Evolutionary conservation across 1,140 invertebrate genomes (phyloP), one percentile per base, ranked within the genome.

Genomic region (Saccostrea glomerata): DNA sequence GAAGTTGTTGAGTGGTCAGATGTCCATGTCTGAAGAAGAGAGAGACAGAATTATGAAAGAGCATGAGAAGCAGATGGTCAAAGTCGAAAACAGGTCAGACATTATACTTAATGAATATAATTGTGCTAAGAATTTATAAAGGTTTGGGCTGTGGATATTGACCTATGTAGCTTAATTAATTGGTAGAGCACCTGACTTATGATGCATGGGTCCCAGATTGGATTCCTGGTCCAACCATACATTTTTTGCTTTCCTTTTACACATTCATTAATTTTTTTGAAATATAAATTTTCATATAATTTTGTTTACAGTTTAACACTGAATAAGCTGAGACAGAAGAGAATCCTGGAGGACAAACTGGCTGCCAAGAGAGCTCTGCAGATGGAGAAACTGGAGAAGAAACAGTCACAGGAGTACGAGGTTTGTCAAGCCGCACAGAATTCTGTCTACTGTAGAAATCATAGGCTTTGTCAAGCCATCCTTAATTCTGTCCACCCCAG

Each of bases 61-160:
- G 84, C 94, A 95, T 89, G 94, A 95, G 88, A 93, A 94, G 91
- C 92, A 95, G 56, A 94, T 95, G 94, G 93, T 94, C 40, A 92
- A 93, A 77, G 86, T 94, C 23, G 94, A 95, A 89, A 95, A 95
- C 90, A 94, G 92, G 94, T 94, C 73, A 86, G 83, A 40, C 60
- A 20, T 15, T 11, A n/a, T n/a, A n/a, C n/a, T n/a, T n/a, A n/a
- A n/a, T n/a, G n/a, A n/a, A n/a, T n/a, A n/a, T n/a, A n/a, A n/a
- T n/a, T n/a, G n/a, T n/a, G n/a, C n/a, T n/a, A n/a, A n/a, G n/a
- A n/a, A n/a, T n/a, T n/a, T n/a, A n/a, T n/a, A n/a, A n/a, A n/a
- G n/a, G n/a, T n/a, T n/a, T n/a, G n/a, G n/a, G n/a, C n/a, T n/a
- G n/a, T n/a, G n/a, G n/a, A n/a, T n/a, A n/a, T n/a, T n/a, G n/a